Evolutionary conservation across 1,140 invertebrate genomes (phyloP), one percentile per base, ranked within the genome.

Genomic region (Lordiphosa mommai): DNA sequence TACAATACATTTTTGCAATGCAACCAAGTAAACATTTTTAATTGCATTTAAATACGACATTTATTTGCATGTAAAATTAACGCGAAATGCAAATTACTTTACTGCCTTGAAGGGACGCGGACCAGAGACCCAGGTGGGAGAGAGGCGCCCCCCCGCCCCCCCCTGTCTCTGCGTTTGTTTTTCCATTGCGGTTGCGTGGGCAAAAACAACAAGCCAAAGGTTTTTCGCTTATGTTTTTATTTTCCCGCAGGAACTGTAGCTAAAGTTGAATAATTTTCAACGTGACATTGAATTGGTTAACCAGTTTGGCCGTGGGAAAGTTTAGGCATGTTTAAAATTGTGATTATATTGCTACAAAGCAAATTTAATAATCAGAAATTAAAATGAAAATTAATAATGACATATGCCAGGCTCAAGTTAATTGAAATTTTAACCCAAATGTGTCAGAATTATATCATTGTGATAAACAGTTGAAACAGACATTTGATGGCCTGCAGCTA

Each of bases 41-140:
- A 87, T 87, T 87, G 84, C 84, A 87, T 87, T 87, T 87, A 87
- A 87, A 87, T 87, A 84, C 84, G 67, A 87, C 84, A 87, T 87
- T 87, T 87, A 87, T 87, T 87, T 87, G 72, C 77, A 70, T 87
- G 73, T 87, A 76, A 87, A 87, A 87, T 87, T 87, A 87, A 87
- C 77, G 82, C 57, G 72, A 65, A 64, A 64, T 69, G 73, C 70
- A 87, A 87, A 86, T 86, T 67, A 67, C 84, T 86, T 69, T 71
- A 63, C 17, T 41, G 68, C 59, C 55, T 41, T 41, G 40, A 37
- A 46, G 57, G 40, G 47, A 50, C 34, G 43, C 53, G n/a, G n/a
- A 69, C 57, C 57, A 82, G 4, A 27, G 33, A 29, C 0, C 20
- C 20, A 6, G 20, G 5, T 30, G 38, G 47, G 43, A 51, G 32